Conservation (phyloP, 2,113 vertebrate genomes). For the Brachirus orientalis region DNA sequence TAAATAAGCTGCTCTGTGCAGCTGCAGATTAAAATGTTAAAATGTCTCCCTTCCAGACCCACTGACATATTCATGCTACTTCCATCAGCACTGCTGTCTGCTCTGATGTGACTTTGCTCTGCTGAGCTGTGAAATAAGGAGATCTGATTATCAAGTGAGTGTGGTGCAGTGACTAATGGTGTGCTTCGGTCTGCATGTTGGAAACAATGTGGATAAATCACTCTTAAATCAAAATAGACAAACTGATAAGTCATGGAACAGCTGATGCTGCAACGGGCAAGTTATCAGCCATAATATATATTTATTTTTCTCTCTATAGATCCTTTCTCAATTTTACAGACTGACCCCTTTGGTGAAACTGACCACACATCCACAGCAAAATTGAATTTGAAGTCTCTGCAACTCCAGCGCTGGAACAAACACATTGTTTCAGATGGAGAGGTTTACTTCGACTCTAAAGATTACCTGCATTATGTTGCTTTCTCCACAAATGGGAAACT, state of each 20-base stretch:
- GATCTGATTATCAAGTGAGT: slow-evolving; percentile 23
- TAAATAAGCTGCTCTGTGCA: background rate
- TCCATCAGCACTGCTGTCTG: background rate
- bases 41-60: slow-evolving; percentile 7
- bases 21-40: slow-evolving; percentile 1
- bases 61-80: slow-evolving; percentile 16
- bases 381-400: too few species aligned
- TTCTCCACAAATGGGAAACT: slow-evolving; percentile 67
- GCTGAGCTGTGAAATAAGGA: slow-evolving; percentile 48
- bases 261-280: background rate
- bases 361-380: too few species aligned
- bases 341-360: too few species aligned
- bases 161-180: slow-evolving; percentile 4
- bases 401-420: slow-evolving; percentile 88
- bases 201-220: slow-evolving; percentile 8
- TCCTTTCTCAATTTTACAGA: too few species aligned
- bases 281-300: slow-evolving; percentile 79
- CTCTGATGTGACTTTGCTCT: slow-evolving; percentile 28
- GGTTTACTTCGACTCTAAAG: slow-evolving; percentile 83
- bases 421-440: slow-evolving; percentile 88
- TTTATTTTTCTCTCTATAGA: slow-evolving; percentile 4
- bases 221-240: background rate
- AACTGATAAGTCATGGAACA: background rate
- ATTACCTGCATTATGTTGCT: slow-evolving; percentile 79
- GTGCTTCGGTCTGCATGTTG: slow-evolving; percentile 14